Evolutionary conservation across 2,888 invertebrate species (phyloP).

Genomic region (Adineta ricciae): DNA sequence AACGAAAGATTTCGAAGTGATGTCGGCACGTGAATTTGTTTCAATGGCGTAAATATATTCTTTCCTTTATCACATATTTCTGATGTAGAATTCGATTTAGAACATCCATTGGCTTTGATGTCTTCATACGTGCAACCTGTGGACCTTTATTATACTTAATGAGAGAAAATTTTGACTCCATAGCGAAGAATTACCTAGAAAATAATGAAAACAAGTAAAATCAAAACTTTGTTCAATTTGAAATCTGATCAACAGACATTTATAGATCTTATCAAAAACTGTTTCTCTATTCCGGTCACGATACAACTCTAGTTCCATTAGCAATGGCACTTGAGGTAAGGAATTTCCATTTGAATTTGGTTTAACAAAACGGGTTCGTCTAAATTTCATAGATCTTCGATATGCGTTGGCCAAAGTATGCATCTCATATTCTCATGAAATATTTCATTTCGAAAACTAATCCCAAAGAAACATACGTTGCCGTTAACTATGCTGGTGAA

Average conservation of each 20-base stretch:
- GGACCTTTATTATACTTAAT: background rate
- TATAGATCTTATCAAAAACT: background rate
- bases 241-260: no score
- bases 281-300: background rate
- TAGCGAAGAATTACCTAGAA: background rate
- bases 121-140: background rate
- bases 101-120: background rate
- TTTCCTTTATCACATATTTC: background rate
- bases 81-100: background rate
- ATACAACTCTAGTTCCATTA: background rate
- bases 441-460: background rate
- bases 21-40: background rate
- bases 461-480: background rate
- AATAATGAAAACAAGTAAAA: background rate
- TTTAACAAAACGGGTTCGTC: background rate
- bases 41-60: background rate
- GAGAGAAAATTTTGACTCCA: background rate
- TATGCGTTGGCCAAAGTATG: slow-evolving; percentile 5
- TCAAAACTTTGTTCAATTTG: no score
- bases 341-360: background rate
- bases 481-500: background rate
- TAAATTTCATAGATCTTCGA: background rate
- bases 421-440: background rate
- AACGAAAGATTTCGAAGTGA: background rate
- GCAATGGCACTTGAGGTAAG: background rate